phyloP scores from a whole-genome alignment of 1,140 invertebrate genomes.

The Bombus terrestris region DNA sequence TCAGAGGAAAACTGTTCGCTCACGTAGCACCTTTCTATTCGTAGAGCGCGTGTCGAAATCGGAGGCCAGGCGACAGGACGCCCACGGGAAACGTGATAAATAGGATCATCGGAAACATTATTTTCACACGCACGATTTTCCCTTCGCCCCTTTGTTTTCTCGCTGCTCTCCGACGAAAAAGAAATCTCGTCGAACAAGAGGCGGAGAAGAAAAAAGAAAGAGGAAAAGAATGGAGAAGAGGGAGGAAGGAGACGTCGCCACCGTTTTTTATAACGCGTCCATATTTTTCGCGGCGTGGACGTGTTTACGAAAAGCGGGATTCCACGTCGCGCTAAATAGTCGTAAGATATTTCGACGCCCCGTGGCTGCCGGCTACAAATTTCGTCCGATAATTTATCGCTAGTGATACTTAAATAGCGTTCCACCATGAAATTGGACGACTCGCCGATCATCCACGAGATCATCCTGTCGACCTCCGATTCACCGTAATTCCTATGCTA shows the following conservation, averaged over 20 bases:
- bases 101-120: conserved; percentile 62
- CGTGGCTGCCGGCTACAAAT: conserved; percentile 29
- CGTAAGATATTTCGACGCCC: conserved; percentile 54
- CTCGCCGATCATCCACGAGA: conserved; percentile 9
- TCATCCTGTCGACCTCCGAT: not conserved
- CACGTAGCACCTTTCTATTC: conserved; percentile 60
- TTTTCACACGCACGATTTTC: conserved; percentile 49
- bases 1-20: conserved; percentile 1
- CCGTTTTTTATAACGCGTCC: conserved; percentile 22
- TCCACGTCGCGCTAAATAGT: conserved; percentile 51
- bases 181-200: not conserved
- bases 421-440: conserved; percentile 42
- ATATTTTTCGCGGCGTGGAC: conserved; percentile 29
- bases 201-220: no score
- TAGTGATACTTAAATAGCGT: conserved; percentile 42
- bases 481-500: conserved; percentile 14
- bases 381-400: conserved; percentile 44
- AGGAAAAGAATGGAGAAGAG: no score
- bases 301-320: conserved; percentile 51
- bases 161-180: not conserved
- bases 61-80: conserved; percentile 23
- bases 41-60: conserved; percentile 65
- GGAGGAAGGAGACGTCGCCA: conserved; percentile 2
- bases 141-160: conserved; percentile 23
- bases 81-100: conserved; percentile 59